Evolutionary conservation across 2,797 vertebrate species (phyloP), one percentile per base, ranked within the genome.

Genomic region (Sorex maritimensis): DNA sequence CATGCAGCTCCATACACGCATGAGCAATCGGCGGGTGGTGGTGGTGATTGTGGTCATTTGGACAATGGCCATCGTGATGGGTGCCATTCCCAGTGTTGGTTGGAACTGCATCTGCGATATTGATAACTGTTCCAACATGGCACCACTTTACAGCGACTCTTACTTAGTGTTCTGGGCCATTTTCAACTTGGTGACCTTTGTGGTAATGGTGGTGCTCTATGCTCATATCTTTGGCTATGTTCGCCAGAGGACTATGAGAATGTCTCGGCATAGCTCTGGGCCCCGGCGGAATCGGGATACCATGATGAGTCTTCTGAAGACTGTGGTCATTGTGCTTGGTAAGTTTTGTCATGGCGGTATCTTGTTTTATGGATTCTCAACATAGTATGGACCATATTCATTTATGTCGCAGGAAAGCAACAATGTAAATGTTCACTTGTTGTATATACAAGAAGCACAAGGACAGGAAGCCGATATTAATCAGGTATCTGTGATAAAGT

Each of bases 281-380:
- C 99, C 99, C 2, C 98, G 99, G 44, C 98, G 99, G 92, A 99
- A 99, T 98, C 98, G 99, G 78, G 99, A 99, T 94, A 99, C 99
- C 95, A 99, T 99, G 99, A 99, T 99, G 99, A 99, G 99, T 95
- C 98, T 99, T 97, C 98, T 99, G 97, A 99, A 99, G 98, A 99
- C 99, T 0, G 99, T 99, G 94, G 99, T 98, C 95, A 99, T 99
- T 94, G 99, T 99, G 17, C 98, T 99, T 89, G 99, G 99, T 99
- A 95, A 99, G 98, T 98, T 81, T 34, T 85, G 79, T 21, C n/a
- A 96, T n/a, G n/a, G n/a, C n/a, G 72, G 93, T 46, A 34, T 6
- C 49, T 52, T 52, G 15, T 23, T 7, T 0, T 74, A 77, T 14
- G 28, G n/a, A 58, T 94, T 94, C 41, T 74, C n/a, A 5, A 0